phyloP scores from a whole-genome alignment of 1,140 invertebrate species.

The Vanessa tameamea region DNA sequence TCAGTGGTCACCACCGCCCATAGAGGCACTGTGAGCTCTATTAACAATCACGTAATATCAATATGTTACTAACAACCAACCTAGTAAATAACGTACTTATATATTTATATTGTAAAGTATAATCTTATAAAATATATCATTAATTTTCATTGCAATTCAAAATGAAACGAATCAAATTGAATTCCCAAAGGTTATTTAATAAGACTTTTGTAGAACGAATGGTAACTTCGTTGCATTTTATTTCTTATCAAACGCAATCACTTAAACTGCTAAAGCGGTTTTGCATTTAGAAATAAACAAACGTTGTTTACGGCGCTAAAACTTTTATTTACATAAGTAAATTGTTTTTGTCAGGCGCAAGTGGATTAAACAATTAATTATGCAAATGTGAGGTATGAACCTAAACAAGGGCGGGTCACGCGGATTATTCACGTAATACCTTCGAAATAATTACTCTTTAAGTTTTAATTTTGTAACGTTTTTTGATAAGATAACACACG shows the following conservation, averaged over 20 bases:
- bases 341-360: slow-evolving; percentile 38
- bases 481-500: background rate
- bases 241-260: slow-evolving; percentile 31
- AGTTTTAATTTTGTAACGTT: background rate
- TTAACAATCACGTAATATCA: too few species aligned
- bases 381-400: slow-evolving; percentile 43
- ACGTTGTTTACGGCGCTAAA: slow-evolving; percentile 29
- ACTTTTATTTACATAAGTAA: slow-evolving; percentile 46
- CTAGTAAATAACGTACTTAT: too few species aligned
- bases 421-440: slow-evolving; percentile 10
- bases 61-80: too few species aligned
- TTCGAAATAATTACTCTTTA: slow-evolving; percentile 11
- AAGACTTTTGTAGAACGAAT: background rate
- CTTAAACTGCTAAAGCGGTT: slow-evolving; percentile 16
- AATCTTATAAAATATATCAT: too few species aligned
- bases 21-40: too few species aligned
- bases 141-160: background rate
- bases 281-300: slow-evolving; percentile 28
- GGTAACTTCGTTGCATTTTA: slow-evolving; percentile 16
- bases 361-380: slow-evolving; percentile 56
- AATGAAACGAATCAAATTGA: background rate
- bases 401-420: slow-evolving; percentile 26
- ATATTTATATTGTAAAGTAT: too few species aligned
- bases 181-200: background rate
- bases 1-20: too few species aligned